These are phyloP conservation scores for Anabas testudineus DNA, from an alignment of 2,797 vertebrate species.

Conservation along the genomic window DNA sequence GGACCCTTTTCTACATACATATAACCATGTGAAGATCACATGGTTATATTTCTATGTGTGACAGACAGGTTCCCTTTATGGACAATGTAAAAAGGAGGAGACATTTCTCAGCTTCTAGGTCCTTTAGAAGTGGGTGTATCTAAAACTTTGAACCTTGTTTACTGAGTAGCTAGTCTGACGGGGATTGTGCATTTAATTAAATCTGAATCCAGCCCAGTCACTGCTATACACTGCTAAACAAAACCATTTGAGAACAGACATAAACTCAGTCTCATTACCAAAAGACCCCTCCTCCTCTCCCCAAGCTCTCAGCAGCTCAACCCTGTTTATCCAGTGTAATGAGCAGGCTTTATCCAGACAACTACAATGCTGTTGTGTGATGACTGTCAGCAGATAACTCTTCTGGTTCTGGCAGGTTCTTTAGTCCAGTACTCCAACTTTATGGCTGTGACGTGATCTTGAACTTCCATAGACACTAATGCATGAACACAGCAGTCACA, in stretches of 20 bases:
- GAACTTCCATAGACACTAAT: not conserved
- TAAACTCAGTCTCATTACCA: constrained; percentile 25
- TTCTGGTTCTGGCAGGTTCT: constrained; percentile 13
- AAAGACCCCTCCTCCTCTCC: not conserved
- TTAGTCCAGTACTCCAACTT: not conserved
- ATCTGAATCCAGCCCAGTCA: not conserved
- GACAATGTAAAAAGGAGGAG: too few relatives aligned
- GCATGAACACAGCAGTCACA: not conserved
- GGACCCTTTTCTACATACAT: too few relatives aligned
- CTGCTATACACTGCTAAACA: constrained; percentile 17
- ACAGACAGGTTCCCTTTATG: too few relatives aligned
- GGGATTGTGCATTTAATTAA: not conserved
- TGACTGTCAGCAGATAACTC: constrained; percentile 9
- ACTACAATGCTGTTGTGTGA: constrained; percentile 14
- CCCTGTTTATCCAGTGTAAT: constrained; percentile 38
- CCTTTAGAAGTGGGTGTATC: not conserved
- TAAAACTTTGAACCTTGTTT: not conserved
- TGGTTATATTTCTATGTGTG: too few relatives aligned
- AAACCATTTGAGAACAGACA: constrained; percentile 14
- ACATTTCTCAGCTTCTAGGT: too few relatives aligned
- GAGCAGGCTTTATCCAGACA: constrained; percentile 30
- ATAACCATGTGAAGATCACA: too few relatives aligned
- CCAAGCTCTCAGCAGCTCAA: constrained; percentile 1
- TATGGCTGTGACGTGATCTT: not conserved
- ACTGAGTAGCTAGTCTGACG: not conserved